Percentiles rank a stretch among this genome's conserved stretches.
Conservation (phyloP, 2,797 vertebrate species). For the Channallabes apus region DNA sequence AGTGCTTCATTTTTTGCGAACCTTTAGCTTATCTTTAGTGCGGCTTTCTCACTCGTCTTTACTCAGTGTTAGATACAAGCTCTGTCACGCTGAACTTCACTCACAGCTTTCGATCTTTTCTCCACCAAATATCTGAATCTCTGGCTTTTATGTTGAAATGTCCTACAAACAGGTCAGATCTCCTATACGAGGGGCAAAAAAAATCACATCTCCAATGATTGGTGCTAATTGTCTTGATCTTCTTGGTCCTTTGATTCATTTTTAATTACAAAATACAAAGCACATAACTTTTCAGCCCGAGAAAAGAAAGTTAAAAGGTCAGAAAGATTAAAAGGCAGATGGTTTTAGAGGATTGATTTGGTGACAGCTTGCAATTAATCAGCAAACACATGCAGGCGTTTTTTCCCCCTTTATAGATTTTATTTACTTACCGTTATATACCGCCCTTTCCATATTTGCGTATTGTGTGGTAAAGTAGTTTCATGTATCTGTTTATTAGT, state of each 20-base stretch:
- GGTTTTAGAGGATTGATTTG: conserved; percentile 14
- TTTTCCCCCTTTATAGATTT: background rate
- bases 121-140: background rate
- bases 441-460: background rate
- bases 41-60: background rate
- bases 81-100: conserved; percentile 3
- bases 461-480: background rate
- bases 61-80: background rate
- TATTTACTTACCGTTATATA: background rate
- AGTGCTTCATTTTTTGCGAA: background rate
- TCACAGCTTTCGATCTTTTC: background rate
- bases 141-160: background rate
- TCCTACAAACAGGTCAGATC: background rate
- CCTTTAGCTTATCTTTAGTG: background rate
- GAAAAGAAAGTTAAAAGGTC: background rate
- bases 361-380: conserved; percentile 2
- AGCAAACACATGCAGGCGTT: background rate
- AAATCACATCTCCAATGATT: background rate
- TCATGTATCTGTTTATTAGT: background rate
- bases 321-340: conserved; percentile 16
- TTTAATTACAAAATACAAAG: conserved; percentile 1
- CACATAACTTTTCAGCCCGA: background rate
- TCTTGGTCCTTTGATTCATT: conserved; percentile 20
- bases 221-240: background rate
- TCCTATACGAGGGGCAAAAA: background rate